Evolutionary conservation across 2,113 vertebrate genomes (phyloP).

Genomic region (Shinisaurus crocodilurus): DNA sequence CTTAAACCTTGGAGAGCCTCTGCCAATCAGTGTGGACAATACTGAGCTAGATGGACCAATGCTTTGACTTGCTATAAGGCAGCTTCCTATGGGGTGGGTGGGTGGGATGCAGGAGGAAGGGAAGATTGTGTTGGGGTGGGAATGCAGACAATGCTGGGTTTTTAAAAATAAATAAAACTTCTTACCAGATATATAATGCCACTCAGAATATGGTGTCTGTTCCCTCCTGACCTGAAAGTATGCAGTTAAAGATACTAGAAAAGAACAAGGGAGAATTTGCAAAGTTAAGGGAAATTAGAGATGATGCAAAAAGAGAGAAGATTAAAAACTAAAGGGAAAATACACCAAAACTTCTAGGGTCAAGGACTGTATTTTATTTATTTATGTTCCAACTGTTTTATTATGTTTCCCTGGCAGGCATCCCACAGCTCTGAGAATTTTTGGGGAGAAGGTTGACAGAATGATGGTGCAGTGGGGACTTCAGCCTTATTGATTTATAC

Average conservation of each 20-base stretch:
- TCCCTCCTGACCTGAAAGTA: neutral
- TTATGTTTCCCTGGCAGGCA: constrained; percentile 31
- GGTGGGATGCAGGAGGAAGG: neutral
- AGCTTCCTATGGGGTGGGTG: too few species aligned
- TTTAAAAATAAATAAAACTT: neutral
- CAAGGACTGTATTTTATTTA: constrained; percentile 36
- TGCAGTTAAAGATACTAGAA: neutral
- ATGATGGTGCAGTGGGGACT: constrained; percentile 44
- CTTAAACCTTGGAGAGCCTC: too few species aligned
- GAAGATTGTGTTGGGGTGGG: neutral
- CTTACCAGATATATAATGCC: neutral
- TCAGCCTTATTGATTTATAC: constrained; percentile 43
- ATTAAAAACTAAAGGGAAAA: neutral
- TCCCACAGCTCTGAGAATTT: constrained; percentile 2
- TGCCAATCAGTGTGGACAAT: too few species aligned
- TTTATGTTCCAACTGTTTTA: constrained; percentile 26
- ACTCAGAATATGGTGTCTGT: neutral
- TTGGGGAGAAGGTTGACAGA: constrained; percentile 41
- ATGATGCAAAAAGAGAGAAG: neutral
- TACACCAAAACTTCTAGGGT: neutral
- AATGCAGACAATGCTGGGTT: neutral
- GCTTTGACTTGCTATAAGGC: too few species aligned
- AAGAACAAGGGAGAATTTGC: neutral
- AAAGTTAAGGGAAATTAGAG: neutral
- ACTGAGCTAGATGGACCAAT: too few species aligned